Conservation (phyloP, 2,797 vertebrate species). For the Aythya fuligula region DNA sequence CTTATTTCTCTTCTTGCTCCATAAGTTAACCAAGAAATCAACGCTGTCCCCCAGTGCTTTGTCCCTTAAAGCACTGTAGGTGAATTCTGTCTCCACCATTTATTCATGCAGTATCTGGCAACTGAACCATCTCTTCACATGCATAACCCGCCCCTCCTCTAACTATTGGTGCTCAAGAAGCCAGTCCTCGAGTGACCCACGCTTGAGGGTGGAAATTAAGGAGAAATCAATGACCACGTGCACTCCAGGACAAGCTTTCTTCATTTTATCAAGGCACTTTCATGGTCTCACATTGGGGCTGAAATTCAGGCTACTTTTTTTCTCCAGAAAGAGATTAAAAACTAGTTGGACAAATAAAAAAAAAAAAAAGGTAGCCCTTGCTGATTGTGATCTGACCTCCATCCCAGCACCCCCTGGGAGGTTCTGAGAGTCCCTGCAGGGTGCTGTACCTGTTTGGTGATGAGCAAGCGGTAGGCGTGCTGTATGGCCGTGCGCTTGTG, state of each 20-base stretch:
- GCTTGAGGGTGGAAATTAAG: neutral
- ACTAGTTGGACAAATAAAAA: neutral
- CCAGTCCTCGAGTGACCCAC: neutral
- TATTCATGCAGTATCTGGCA: neutral
- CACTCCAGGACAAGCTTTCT: neutral
- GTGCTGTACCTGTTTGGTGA: conserved; percentile 87
- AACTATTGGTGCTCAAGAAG: neutral
- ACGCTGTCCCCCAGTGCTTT: neutral
- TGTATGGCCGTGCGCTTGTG: conserved; percentile 94
- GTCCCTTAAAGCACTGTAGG: neutral
- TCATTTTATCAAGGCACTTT: neutral
- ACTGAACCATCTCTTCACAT: neutral
- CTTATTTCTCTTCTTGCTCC: neutral
- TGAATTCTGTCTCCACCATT: neutral
- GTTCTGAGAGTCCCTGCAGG: neutral
- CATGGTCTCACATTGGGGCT: neutral
- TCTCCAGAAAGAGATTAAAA: neutral
- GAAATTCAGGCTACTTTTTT: neutral
- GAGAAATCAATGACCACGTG: neutral
- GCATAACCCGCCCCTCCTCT: neutral
- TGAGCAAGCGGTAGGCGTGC: conserved; percentile 90
- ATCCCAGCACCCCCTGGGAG: neutral
- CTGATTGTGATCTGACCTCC: neutral
- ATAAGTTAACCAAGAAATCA: neutral
- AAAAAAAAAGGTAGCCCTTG: neutral